Evolutionary conservation across 2,888 invertebrate species (phyloP).

Genomic region (Troides helena): DNA sequence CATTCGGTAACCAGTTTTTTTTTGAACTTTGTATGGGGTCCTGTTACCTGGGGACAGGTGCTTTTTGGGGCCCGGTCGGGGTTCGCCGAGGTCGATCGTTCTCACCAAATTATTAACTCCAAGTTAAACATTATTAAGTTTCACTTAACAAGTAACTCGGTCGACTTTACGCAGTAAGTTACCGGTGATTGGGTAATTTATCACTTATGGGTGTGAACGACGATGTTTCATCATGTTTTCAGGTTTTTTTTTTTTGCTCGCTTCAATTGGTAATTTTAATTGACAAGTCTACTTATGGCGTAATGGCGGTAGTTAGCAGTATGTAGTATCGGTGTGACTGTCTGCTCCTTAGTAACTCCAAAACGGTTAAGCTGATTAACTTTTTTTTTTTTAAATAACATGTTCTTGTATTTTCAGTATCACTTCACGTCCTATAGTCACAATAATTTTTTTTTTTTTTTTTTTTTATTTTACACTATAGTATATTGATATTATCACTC

Average conservation of each 20-base stretch:
- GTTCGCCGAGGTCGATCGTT: slow-evolving; percentile 15
- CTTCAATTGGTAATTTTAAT: background rate
- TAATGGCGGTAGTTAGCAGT: background rate
- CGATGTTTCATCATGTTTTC: slow-evolving; percentile 15
- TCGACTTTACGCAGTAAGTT: slow-evolving; percentile 15
- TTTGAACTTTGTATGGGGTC: slow-evolving; percentile 4
- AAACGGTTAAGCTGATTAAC: too few relatives aligned
- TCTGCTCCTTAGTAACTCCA: too few relatives aligned
- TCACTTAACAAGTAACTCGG: slow-evolving; percentile 22
- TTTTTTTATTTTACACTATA: too few relatives aligned
- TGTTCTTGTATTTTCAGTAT: too few relatives aligned
- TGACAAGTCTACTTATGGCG: background rate
- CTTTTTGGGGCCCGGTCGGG: background rate
- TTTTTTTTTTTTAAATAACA: too few relatives aligned
- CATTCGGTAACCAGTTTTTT: background rate
- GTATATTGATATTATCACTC: too few relatives aligned
- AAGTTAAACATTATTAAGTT: slow-evolving; percentile 23
- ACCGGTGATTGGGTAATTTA: slow-evolving; percentile 15
- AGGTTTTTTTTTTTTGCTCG: slow-evolving; percentile 14
- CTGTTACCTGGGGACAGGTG: slow-evolving; percentile 28
- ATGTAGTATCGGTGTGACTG: too few relatives aligned
- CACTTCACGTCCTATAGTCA: too few relatives aligned
- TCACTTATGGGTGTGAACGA: slow-evolving; percentile 23
- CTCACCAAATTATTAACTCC: slow-evolving; percentile 15
- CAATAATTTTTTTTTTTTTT: too few relatives aligned